A percentile compares a stretch with the other conserved stretches of the same genome.
These are phyloP conservation scores for Chanos chanos DNA, from an alignment of 2,797 vertebrate species.

Conservation along the genomic window DNA sequence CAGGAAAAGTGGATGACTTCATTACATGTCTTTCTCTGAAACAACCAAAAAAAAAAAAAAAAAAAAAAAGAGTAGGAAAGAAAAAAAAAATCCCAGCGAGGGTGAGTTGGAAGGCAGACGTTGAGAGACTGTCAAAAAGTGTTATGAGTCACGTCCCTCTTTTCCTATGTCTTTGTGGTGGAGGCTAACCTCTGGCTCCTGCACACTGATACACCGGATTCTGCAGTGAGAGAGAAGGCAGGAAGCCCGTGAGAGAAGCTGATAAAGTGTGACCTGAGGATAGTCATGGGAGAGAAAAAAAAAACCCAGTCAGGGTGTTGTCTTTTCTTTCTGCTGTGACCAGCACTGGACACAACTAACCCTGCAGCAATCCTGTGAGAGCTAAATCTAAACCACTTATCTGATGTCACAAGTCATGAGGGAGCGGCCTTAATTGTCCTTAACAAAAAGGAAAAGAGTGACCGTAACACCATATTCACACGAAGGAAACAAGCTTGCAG, in stretches of 20 bases:
- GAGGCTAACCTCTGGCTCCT: constrained; percentile 53
- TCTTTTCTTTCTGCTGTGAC: constrained; percentile 35
- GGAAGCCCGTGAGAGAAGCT: constrained; percentile 53
- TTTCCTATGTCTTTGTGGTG: constrained; percentile 52
- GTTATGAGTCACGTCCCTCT: constrained; percentile 51
- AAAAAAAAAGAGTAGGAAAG: neutral
- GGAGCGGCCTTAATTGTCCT: no score
- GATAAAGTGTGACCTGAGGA: constrained; percentile 55
- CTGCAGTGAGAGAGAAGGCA: constrained; percentile 30
- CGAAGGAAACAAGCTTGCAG: no score
- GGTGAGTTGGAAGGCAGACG: constrained; percentile 34
- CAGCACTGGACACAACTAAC: constrained; percentile 23
- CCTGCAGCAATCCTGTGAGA: constrained; percentile 18
- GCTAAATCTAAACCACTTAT: constrained; percentile 3
- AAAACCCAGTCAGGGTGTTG: constrained; percentile 36
- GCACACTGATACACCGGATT: constrained; percentile 44
- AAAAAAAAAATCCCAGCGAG: neutral
- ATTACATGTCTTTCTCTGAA: no score
- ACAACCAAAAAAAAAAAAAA: neutral
- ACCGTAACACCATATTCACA: no score
- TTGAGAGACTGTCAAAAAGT: constrained; percentile 41
- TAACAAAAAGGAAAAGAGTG: no score
- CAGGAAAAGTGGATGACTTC: no score
- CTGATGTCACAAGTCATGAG: no score
- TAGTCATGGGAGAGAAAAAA: constrained; percentile 15